phyloP scores from a whole-genome alignment of 2,888 invertebrate genomes.

The Trisateles emortualis region DNA sequence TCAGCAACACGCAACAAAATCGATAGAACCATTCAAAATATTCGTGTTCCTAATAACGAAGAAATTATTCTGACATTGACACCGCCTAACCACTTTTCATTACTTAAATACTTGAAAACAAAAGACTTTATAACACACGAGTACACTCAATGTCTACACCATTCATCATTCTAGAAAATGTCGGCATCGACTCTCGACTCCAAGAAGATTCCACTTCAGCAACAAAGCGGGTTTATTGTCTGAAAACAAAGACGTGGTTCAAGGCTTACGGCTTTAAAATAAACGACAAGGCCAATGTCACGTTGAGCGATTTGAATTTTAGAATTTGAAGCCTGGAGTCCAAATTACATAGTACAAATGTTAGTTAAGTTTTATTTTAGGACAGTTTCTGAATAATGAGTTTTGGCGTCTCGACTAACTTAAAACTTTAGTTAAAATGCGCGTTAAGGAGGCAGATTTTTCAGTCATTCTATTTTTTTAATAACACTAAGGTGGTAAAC shows the following conservation, averaged over 20 bases:
- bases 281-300: conserved; percentile 50
- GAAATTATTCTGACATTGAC: conserved; percentile 23
- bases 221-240: conserved; percentile 77
- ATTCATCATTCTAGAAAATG: conserved; percentile 68
- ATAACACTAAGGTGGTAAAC: too few relatives aligned
- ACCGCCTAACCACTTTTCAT: conserved; percentile 46
- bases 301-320: conserved; percentile 34
- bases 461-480: too few relatives aligned
- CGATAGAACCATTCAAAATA: neutral
- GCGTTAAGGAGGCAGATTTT: too few relatives aligned
- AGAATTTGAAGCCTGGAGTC: conserved; percentile 20
- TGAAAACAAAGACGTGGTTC: conserved; percentile 78
- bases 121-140: conserved; percentile 60
- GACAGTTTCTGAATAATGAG: conserved; percentile 1
- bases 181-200: conserved; percentile 55
- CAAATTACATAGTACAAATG: neutral
- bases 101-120: conserved; percentile 51
- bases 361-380: neutral
- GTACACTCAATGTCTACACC: conserved; percentile 66
- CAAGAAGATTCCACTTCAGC: conserved; percentile 66
- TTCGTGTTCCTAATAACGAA: neutral
- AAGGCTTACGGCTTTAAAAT: conserved; percentile 66
- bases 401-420: neutral
- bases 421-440: neutral
- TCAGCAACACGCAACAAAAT: neutral